Base-by-base conservation (phyloP, 2,797 vertebrate species). In the Catamblyrhynchus diadema region DNA sequence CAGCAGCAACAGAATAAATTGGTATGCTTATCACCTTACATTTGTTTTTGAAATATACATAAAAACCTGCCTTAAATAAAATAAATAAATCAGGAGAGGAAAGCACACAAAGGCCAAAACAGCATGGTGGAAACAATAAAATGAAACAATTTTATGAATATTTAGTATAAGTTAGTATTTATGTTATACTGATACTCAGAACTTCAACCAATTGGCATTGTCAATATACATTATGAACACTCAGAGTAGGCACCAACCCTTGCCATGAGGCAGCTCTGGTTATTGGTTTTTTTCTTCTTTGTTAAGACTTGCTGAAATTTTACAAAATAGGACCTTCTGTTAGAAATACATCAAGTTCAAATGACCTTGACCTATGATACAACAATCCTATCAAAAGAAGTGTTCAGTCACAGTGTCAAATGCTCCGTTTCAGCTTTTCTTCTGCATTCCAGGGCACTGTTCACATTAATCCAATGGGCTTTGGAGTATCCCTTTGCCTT, bases 91-190 rank as follows among this genome's bases (percentile, higher is more conserved):
- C 1, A 1, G 12, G 9, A 7, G 9, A 4, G 5, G 2, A 3
- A 15, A 64, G 8, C 50, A 22, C 7, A 35, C 14, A 79, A 70
- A 48, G 23, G 9, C 12, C 41, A 86, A 47, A 94, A 37, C 5
- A 45, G 35, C 28, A 62, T 12, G 30, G 9, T 64, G 25, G 16
- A 67, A 93, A 71, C 2, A 59, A 42, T 45, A 66, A 47, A 0
- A 0, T 23, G 10, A 71, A 83, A 86, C 60, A 0, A 57, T 54
- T n/a, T 92, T 51, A 70, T 45, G 2, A 73, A 10, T 82, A 74
- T 66, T 61, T 91, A 72, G n/a, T 78, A 91, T 82, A 93, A 94
- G 81, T 91, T 86, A 92, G 10, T 87, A 90, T 73, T 89, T 69
- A 14, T 71, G 25, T 59, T 88, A 83, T 25, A 57, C 5, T 27